These are phyloP conservation scores for Chondrosia reniformis DNA, from an alignment of 37 sponge, comb jelly and placozoan genomes.

Conservation along the genomic window DNA sequence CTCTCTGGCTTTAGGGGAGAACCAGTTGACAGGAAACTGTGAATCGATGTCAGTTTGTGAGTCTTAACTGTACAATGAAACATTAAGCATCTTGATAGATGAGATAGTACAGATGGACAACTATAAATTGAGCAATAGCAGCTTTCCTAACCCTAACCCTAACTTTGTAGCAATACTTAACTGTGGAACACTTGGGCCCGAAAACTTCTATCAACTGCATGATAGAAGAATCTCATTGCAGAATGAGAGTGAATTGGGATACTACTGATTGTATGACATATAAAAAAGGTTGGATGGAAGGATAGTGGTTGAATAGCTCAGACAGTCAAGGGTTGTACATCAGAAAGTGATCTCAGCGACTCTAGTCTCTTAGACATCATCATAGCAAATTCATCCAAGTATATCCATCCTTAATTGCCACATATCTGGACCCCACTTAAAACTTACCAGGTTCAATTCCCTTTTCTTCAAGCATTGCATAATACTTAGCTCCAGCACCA, in stretches of 20 bases:
- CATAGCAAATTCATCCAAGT: no score
- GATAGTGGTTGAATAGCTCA: not conserved
- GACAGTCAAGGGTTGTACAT: no score
- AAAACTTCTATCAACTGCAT: not conserved
- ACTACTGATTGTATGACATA: not conserved
- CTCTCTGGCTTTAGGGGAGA: conserved; percentile 89
- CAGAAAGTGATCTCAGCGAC: no score
- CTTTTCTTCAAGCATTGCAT: conserved; percentile 84
- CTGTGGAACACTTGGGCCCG: not conserved
- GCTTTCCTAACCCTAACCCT: not conserved
- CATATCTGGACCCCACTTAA: no score
- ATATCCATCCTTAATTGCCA: no score
- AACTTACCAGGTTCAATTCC: conserved; percentile 52
- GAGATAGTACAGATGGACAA: not conserved
- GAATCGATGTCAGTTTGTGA: conserved; percentile 79
- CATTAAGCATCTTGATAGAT: no score
- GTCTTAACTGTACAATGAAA: conserved; percentile 37
- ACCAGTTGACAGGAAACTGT: conserved; percentile 94
- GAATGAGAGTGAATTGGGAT: no score
- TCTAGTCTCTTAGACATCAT: no score
- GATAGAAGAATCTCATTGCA: no score
- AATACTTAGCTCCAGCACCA: conserved; percentile 94
- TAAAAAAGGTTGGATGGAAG: not conserved
- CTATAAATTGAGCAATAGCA: not conserved
- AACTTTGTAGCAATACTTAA: not conserved